A percentile compares a stretch with the other conserved stretches of the same genome.
Evolutionary conservation across 2,888 invertebrate genomes (phyloP).

Genomic region (Coleophora deauratella): DNA sequence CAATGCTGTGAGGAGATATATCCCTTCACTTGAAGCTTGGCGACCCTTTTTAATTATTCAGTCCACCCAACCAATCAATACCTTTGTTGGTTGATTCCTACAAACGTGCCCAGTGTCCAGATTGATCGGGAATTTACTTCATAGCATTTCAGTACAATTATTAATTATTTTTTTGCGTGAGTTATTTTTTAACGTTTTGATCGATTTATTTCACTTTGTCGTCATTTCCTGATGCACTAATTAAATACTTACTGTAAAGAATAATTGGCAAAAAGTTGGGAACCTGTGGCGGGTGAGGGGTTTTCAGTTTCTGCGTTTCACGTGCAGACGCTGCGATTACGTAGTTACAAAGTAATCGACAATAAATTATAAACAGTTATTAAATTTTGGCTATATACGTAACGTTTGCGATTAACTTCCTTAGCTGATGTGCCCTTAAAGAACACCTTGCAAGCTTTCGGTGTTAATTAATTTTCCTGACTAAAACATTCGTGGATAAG

Average conservation of each 20-base stretch:
- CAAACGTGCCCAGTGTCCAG: constrained; percentile 20
- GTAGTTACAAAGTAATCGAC: constrained; percentile 36
- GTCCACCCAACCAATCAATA: constrained; percentile 35
- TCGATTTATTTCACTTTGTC: too few species aligned
- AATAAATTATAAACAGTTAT: constrained; percentile 36
- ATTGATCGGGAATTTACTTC: constrained; percentile 24
- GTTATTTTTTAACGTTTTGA: too few species aligned
- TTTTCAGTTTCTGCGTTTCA: constrained; percentile 23
- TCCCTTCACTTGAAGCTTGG: constrained; percentile 31
- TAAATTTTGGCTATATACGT: constrained; percentile 27
- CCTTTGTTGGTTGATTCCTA: constrained; percentile 28
- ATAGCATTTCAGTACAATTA: background rate
- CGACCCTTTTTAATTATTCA: constrained; percentile 49
- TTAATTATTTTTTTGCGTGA: too few species aligned
- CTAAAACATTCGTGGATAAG: background rate
- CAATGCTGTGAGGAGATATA: constrained; percentile 36
- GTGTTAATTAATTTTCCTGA: constrained; percentile 23
- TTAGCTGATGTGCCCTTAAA: constrained; percentile 18
- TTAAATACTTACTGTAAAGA: too few species aligned
- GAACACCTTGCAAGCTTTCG: constrained; percentile 21
- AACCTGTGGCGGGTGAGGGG: constrained; percentile 21
- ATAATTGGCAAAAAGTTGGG: too few species aligned
- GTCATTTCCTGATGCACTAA: too few species aligned
- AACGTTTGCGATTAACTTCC: constrained; percentile 15
- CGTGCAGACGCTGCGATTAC: constrained; percentile 30